Conservation (phyloP, 2,797 vertebrate species). For the Gobionotothen gibberifrons region DNA sequence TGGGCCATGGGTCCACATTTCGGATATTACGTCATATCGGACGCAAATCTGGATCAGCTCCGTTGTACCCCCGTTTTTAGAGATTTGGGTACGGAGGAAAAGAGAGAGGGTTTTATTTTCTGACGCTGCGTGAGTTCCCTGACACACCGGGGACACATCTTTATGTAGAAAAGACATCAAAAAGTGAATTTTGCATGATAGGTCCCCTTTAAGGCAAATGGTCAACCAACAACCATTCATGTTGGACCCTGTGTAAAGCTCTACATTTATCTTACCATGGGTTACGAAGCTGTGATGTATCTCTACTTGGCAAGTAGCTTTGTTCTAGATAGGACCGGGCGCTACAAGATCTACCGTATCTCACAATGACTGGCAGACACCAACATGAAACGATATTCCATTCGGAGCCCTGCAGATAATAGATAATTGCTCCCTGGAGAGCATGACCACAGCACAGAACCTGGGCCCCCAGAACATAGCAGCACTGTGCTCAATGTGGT, state of each 20-base stretch:
- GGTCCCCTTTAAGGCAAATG: not conserved
- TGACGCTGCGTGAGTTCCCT: no score
- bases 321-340: slow-evolving; percentile 39
- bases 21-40: no score
- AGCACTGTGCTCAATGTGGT: slow-evolving; percentile 11
- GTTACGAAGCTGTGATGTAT: slow-evolving; percentile 29
- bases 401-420: slow-evolving; percentile 48
- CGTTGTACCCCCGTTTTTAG: no score
- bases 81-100: no score
- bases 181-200: no score
- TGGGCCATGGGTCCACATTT: no score
- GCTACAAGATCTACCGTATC: slow-evolving; percentile 43
- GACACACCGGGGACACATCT: no score
- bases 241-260: not conserved
- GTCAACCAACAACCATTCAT: not conserved
- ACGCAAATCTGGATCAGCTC: no score
- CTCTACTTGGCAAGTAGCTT: slow-evolving; percentile 28
- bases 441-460: slow-evolving; percentile 21
- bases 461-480: slow-evolving; percentile 18
- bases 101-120: no score
- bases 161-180: no score
- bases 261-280: slow-evolving; percentile 8
- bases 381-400: slow-evolving; percentile 51
- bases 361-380: slow-evolving; percentile 41
- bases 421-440: slow-evolving; percentile 71